Conservation (phyloP, 2,888 invertebrate genomes). For the Podabrus alpinus region DNA sequence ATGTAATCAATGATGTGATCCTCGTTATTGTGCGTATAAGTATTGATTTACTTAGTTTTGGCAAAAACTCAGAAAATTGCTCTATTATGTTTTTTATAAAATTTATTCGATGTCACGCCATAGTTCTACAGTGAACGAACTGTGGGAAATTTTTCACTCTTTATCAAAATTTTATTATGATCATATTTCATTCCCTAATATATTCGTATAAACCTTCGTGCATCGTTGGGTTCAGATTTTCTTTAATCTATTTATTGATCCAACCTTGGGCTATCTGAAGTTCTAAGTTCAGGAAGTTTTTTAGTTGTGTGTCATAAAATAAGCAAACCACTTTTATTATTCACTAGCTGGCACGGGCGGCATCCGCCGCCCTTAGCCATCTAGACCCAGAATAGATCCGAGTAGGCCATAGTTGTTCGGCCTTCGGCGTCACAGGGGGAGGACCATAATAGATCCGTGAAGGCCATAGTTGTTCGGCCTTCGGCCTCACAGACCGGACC, state of each 20-base stretch:
- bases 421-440: too few relatives aligned
- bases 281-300: background rate
- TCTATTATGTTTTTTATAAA: background rate
- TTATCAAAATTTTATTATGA: background rate
- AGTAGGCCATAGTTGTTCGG: too few relatives aligned
- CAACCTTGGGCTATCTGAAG: background rate
- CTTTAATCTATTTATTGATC: background rate
- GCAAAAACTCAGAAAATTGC: background rate
- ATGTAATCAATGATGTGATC: background rate
- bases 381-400: too few relatives aligned
- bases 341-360: too few relatives aligned
- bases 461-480: too few relatives aligned
- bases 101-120: background rate
- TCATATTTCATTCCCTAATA: background rate
- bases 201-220: background rate
- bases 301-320: background rate
- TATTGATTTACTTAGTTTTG: background rate
- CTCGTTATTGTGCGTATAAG: background rate
- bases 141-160: background rate
- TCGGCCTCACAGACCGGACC: too few relatives aligned
- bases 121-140: background rate
- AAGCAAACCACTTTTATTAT: background rate
- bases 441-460: too few relatives aligned
- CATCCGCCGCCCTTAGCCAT: too few relatives aligned
- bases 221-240: background rate